Evolutionary conservation across 2,113 vertebrate genomes (phyloP), one percentile per base, ranked within the genome.

Genomic region (Ondatra zibethicus): DNA sequence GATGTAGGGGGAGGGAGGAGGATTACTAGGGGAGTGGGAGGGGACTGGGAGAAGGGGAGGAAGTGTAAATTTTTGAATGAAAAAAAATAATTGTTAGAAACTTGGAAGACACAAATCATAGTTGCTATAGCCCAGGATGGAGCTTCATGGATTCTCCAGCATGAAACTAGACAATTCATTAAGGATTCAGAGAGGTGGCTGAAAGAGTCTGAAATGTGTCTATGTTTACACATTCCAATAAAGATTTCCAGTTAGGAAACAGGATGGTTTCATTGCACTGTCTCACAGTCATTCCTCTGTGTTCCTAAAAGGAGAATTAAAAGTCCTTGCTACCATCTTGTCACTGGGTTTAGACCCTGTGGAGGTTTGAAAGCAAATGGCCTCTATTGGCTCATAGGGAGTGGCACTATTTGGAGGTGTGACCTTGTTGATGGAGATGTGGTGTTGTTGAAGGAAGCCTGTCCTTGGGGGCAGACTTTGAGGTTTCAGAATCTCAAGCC

Each of bases 121-220:
- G 3, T 29, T 6, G 65, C 16, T 31, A 58, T n/a, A 78, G 9
- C 50, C 7, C 19, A 3, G 1, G 3, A 50, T 7, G 2, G 1
- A 47, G 21, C n/a, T 50, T 16, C 9, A 3, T 55, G 25, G n/a
- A 73, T 82, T 61, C n/a, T n/a, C 42, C 9, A 27, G 19, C 13
- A 80, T 1, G 7, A 93, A 68, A 86, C 8, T 55, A 23, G 66
- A 47, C 31, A 81, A 58, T 73, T 65, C 19, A 58, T 90, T 55
- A 81, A 81, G 52, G 19, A 23, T 58, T 31, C n/a, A 1, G 21
- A 39, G 52, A 13, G 12, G n/a, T 1, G 23, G 45, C 16, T 92
- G 23, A 61, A 93, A 66, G 31, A 5, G 84, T 47, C 23, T 23
- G 52, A 50, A 75, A 17, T 85, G 10, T 55, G 10, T 33, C 25